These are phyloP conservation scores for Takifugu bimaculatus DNA, from an alignment of 2,113 vertebrate genomes.

Conservation along the genomic window DNA sequence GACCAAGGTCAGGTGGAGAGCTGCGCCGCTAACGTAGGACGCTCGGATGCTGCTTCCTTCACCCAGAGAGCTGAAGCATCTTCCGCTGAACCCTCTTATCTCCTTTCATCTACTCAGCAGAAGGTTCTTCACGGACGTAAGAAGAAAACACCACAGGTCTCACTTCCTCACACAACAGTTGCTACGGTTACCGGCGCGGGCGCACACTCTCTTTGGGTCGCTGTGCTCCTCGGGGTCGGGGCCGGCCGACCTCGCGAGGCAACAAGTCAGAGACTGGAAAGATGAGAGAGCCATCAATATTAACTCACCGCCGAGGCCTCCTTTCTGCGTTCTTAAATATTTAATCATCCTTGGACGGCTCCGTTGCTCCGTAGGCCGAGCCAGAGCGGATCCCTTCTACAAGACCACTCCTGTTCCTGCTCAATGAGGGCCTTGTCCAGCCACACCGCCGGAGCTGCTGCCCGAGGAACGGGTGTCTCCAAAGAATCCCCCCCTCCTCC, in stretches of 20 bases:
- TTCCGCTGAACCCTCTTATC: neutral
- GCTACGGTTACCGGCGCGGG: constrained; percentile 64
- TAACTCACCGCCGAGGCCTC: constrained; percentile 76
- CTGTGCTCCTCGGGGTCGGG: constrained; percentile 41
- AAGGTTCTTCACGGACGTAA: neutral
- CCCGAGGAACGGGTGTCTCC: constrained; percentile 73
- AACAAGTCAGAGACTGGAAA: constrained; percentile 70
- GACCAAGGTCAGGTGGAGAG: neutral
- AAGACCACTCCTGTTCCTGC: constrained; percentile 75
- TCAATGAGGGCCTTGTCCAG: constrained; percentile 78
- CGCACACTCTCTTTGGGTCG: constrained; percentile 21
- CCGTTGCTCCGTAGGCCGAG: constrained; percentile 63
- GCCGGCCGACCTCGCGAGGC: constrained; percentile 44
- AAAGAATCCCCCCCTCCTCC: constrained; percentile 64
- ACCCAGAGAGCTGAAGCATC: neutral
- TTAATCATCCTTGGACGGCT: constrained; percentile 76
- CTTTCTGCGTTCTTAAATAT: constrained; percentile 76
- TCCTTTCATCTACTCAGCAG: constrained; percentile 6
- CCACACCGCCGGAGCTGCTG: constrained; percentile 54
- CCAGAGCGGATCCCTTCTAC: constrained; percentile 71
- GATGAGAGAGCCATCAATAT: constrained; percentile 79
- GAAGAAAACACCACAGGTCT: constrained; percentile 55
- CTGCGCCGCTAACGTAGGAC: neutral
- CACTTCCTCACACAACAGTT: constrained; percentile 64
- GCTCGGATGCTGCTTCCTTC: neutral